Evolutionary conservation across 37 sponge, comb jelly and placozoan genomes (phyloP).

Genomic region (Crambe crambe): DNA sequence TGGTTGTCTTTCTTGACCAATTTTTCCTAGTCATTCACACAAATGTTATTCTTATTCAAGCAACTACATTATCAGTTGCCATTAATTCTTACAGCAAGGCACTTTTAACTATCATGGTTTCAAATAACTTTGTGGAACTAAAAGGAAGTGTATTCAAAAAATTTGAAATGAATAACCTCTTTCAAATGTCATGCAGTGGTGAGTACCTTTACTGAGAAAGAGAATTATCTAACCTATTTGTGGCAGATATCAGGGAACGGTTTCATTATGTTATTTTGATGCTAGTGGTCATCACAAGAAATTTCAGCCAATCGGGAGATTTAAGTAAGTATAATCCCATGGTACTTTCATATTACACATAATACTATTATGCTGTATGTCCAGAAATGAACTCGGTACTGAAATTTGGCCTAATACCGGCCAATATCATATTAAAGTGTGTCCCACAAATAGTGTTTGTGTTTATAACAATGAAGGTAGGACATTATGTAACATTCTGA

Average conservation of each 20-base stretch:
- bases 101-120: conserved; percentile 83
- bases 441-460: too few relatives aligned
- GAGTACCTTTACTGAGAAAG: conserved; percentile 23
- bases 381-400: neutral
- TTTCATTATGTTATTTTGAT: conserved; percentile 78
- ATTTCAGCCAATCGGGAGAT: conserved; percentile 61
- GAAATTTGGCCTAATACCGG: too few relatives aligned
- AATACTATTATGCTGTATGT: neutral
- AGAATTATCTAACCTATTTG: neutral
- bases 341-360: neutral
- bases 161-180: conserved; percentile 89
- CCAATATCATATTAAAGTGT: too few relatives aligned
- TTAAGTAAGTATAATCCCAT: neutral
- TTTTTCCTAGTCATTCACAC: conserved; percentile 73
- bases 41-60: conserved; percentile 69
- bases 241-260: conserved; percentile 84
- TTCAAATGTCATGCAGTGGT: conserved; percentile 93
- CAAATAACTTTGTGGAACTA: conserved; percentile 98
- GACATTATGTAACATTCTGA: too few relatives aligned
- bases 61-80: conserved; percentile 90
- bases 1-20: neutral
- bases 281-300: conserved; percentile 66
- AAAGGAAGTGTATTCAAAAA: conserved; percentile 96
- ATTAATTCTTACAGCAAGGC: conserved; percentile 89
- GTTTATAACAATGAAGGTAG: too few relatives aligned